Evolutionary conservation across 1,140 invertebrate genomes (phyloP).

Genomic region (Octopus sinensis): DNA sequence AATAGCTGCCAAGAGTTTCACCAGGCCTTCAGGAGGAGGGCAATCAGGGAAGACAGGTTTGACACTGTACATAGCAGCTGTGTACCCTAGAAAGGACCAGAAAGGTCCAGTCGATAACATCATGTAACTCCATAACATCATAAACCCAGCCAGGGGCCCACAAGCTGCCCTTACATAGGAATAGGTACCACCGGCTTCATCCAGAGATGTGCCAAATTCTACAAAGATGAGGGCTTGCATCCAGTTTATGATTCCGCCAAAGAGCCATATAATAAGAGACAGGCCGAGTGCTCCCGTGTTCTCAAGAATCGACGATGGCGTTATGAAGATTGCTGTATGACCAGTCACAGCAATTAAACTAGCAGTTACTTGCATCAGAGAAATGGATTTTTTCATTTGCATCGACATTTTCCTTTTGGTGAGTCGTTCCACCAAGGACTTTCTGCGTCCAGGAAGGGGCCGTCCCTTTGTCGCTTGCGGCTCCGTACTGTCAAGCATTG

Average conservation of each 20-base stretch:
- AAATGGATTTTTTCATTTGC: constrained; percentile 45
- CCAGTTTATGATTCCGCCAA: constrained; percentile 73
- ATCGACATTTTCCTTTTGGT: constrained; percentile 22
- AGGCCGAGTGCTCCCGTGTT: constrained; percentile 40
- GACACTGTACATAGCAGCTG: constrained; percentile 48
- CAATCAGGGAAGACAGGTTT: constrained; percentile 44
- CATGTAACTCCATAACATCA: constrained; percentile 84
- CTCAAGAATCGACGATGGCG: constrained; percentile 39
- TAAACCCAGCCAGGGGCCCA: constrained; percentile 83
- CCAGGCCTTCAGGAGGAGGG: constrained; percentile 30
- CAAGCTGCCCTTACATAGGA: constrained; percentile 88
- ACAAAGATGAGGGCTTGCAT: constrained; percentile 93
- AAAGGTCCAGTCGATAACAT: constrained; percentile 69
- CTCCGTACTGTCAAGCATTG: not conserved
- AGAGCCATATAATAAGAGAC: constrained; percentile 84
- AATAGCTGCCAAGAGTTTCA: constrained; percentile 43
- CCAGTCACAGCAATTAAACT: constrained; percentile 49
- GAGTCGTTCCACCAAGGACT: constrained; percentile 12
- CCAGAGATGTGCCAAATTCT: constrained; percentile 88
- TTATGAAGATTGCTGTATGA: constrained; percentile 46
- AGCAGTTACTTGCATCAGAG: constrained; percentile 38
- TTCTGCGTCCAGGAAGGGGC: constrained; percentile 16
- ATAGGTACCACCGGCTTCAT: constrained; percentile 94
- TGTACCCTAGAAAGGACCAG: constrained; percentile 57
- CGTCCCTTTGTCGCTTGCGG: not conserved